Percentiles rank a stretch among this genome's conserved stretches.
phyloP scores from a whole-genome alignment of 2,888 invertebrate genomes.

The Amiota mariae region DNA sequence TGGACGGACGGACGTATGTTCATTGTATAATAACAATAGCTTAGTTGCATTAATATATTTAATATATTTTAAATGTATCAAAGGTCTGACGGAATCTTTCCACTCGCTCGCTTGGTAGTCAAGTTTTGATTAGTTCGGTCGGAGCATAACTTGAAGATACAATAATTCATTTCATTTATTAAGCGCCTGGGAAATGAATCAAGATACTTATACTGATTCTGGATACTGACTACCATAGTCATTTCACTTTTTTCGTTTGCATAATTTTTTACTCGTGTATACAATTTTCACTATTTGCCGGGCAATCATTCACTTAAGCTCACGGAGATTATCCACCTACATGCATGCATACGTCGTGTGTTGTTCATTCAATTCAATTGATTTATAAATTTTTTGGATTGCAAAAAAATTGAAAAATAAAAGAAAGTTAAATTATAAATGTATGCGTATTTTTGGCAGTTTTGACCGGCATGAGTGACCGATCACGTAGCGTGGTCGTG shows the following conservation, averaged over 20 bases:
- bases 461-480: neutral
- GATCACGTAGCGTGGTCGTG: neutral
- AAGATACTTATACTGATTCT: too few relatives aligned
- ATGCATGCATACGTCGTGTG: neutral
- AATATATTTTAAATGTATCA: neutral
- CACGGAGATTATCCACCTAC: conserved; percentile 32
- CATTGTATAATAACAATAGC: too few relatives aligned
- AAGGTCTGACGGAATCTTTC: conserved; percentile 10
- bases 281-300: conserved; percentile 30
- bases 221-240: too few relatives aligned
- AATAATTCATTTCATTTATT: conserved; percentile 36
- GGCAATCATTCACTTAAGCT: conserved; percentile 62
- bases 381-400: conserved; percentile 12
- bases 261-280: conserved; percentile 51
- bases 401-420: neutral
- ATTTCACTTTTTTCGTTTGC: conserved; percentile 36
- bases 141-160: neutral
- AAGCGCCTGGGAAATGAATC: neutral
- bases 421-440: neutral
- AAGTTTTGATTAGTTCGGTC: neutral
- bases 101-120: conserved; percentile 3
- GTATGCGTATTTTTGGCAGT: conserved; percentile 3
- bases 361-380: conserved; percentile 4
- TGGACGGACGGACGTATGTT: too few relatives aligned
- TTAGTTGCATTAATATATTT: too few relatives aligned